Evolutionary conservation across 1,140 invertebrate species (phyloP).

Genomic region (Varroa destructor): DNA sequence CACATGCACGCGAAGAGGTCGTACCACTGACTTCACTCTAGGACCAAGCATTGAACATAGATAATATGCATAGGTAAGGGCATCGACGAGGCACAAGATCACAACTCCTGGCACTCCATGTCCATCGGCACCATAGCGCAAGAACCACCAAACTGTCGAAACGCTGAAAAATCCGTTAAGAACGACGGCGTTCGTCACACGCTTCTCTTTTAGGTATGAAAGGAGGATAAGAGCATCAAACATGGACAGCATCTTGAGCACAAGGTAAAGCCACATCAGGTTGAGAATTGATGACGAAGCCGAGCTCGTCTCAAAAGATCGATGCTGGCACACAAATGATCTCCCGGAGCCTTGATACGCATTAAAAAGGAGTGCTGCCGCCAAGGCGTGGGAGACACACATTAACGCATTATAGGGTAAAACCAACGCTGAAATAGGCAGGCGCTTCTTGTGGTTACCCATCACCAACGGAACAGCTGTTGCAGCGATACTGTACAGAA

Average conservation of each 20-base stretch:
- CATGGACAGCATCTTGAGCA: slow-evolving; percentile 3
- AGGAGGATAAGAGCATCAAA: slow-evolving; percentile 16
- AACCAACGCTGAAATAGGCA: background rate
- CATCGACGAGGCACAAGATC: slow-evolving; percentile 11
- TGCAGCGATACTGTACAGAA: background rate
- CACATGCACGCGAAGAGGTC: slow-evolving; percentile 8
- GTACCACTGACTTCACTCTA: slow-evolving; percentile 12
- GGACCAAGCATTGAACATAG: slow-evolving; percentile 14
- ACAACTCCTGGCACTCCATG: slow-evolving; percentile 3
- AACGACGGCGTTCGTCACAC: slow-evolving; percentile 2
- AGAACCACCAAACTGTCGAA: background rate
- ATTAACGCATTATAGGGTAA: slow-evolving; percentile 10
- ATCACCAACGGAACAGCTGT: slow-evolving; percentile 2
- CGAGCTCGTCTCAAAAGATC: slow-evolving; percentile 2
- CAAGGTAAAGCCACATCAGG: slow-evolving; percentile 9
- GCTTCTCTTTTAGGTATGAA: slow-evolving; percentile 12
- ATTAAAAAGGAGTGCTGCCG: background rate
- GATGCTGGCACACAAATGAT: slow-evolving; percentile 13
- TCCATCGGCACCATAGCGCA: slow-evolving; percentile 13
- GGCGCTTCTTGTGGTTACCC: background rate
- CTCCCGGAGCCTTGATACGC: slow-evolving; percentile 9
- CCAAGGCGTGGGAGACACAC: slow-evolving; percentile 3
- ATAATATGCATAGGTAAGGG: slow-evolving; percentile 10
- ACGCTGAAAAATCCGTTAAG: slow-evolving; percentile 19
- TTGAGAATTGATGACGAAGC: slow-evolving; percentile 6